Conservation (phyloP, 2,797 vertebrate species). For the Notamacropus eugenii region DNA sequence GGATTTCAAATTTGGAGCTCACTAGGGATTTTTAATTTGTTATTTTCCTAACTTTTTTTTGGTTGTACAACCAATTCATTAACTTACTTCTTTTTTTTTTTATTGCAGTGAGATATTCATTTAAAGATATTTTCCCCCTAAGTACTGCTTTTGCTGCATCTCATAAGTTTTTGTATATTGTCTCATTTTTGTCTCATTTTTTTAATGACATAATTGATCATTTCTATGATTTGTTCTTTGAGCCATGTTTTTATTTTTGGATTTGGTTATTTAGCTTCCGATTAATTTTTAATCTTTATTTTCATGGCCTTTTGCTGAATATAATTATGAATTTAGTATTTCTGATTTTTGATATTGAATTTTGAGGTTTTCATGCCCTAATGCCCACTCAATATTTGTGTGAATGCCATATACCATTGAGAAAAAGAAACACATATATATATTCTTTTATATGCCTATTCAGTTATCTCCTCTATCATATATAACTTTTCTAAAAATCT, state of each 20-base stretch:
- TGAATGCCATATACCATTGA: too few relatives aligned
- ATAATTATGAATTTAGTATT: background rate
- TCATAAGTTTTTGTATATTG: background rate
- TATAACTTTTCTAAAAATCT: too few relatives aligned
- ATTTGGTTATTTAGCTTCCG: too few relatives aligned
- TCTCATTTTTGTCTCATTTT: background rate
- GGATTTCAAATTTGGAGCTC: background rate
- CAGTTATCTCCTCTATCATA: too few relatives aligned
- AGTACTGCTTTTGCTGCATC: background rate
- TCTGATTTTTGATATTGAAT: background rate
- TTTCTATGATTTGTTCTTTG: background rate
- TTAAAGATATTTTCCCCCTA: too few relatives aligned
- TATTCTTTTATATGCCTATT: too few relatives aligned
- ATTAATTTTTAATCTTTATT: too few relatives aligned
- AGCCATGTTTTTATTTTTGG: too few relatives aligned
- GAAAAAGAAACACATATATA: too few relatives aligned
- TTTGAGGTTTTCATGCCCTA: background rate
- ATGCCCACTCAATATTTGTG: too few relatives aligned
- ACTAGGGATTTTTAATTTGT: background rate
- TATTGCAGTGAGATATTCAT: background rate
- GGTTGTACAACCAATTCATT: background rate
- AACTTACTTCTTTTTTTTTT: background rate
- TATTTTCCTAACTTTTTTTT: background rate
- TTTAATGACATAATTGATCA: background rate
- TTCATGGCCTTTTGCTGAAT: too few relatives aligned